Evolutionary conservation across 2,797 vertebrate genomes (phyloP), one percentile per base, ranked within the genome.

Genomic region (Gallirallus australis): DNA sequence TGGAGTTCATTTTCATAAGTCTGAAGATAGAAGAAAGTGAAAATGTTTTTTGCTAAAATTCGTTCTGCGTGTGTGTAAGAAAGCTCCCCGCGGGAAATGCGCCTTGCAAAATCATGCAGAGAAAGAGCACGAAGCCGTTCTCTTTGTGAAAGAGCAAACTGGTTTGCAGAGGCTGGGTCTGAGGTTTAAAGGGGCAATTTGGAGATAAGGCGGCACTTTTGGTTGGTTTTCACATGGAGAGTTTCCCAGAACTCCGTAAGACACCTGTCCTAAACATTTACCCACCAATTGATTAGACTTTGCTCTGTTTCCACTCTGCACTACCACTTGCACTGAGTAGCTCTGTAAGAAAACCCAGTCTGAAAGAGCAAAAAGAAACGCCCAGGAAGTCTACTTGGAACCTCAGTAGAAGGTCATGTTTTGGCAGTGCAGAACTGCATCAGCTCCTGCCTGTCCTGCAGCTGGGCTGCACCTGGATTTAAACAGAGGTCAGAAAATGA

Each of bases 31-130:
- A 92, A 94, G 20, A 94, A 93, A 95, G 78, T 19, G 28, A 77
- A 96, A 96, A 84, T 18, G 7, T 82, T 89, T 89, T 45, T 68
- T 52, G 40, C 77, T 90, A 86, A 76, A 59, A 93, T 91, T 86
- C 87, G 52, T 73, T 88, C 80, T 83, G 68, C 27, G 0, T 53
- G 73, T 30, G 35, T 35, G 48, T 61, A 91, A 83, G 52, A 69
- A 93, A 90, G 37, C 53, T 79, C 52, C 70, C 79, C 82, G 87
- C 78, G 65, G 83, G 72, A 96, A 95, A 94, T 4, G 28, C 21
- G 47, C 78, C 93, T 84, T 25, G 33, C 57, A 92, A 83, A 89
- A 95, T 65, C 53, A 94, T 1, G 28, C 31, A 35, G 52, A 86
- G 68, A 88, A 87, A 39, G 7, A 86, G 50, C 40, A 61, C 4